Conservation (phyloP, 2,888 invertebrate genomes). For the Eueremaeus valkanovi region DNA sequence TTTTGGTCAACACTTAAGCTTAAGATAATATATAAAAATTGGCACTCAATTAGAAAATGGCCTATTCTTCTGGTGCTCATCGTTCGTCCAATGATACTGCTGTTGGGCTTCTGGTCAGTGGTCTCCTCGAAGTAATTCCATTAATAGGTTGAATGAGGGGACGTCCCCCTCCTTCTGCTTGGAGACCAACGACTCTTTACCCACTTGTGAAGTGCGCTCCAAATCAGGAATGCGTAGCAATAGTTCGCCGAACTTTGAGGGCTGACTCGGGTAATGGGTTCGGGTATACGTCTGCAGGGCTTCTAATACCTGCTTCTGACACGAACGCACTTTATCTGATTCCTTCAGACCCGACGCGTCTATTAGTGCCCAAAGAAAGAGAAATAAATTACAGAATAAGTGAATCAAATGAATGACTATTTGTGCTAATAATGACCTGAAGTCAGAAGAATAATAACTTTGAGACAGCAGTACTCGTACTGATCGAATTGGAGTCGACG, state of each 20-base stretch:
- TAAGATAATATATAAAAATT: background rate
- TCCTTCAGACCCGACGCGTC: conserved; percentile 89
- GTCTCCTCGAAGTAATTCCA: conserved; percentile 90
- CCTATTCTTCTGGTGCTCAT: background rate
- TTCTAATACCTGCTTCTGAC: conserved; percentile 88
- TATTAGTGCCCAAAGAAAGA: too few species aligned
- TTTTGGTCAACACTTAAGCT: conserved; percentile 10
- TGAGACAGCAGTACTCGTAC: conserved; percentile 94
- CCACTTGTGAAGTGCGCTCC: conserved; percentile 89
- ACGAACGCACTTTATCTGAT: conserved; percentile 86
- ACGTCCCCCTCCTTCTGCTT: conserved; percentile 85
- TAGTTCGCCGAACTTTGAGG: conserved; percentile 91
- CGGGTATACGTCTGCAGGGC: conserved; percentile 87
- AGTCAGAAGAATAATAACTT: conserved; percentile 84
- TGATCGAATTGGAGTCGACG: conserved; percentile 82
- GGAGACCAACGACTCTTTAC: conserved; percentile 83
- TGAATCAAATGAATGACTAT: conserved; percentile 44
- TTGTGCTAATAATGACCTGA: conserved; percentile 64
- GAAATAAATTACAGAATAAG: too few species aligned
- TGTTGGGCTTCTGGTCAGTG: conserved; percentile 56
- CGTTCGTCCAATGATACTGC: background rate
- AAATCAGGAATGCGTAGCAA: conserved; percentile 88
- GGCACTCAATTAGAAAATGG: conserved; percentile 22
- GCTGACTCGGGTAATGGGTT: conserved; percentile 83
- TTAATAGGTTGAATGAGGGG: conserved; percentile 85